Percentiles rank a stretch among this genome's conserved stretches.
Evolutionary conservation across 2,113 vertebrate species (phyloP).

Genomic region (Rhipidura dahli): DNA sequence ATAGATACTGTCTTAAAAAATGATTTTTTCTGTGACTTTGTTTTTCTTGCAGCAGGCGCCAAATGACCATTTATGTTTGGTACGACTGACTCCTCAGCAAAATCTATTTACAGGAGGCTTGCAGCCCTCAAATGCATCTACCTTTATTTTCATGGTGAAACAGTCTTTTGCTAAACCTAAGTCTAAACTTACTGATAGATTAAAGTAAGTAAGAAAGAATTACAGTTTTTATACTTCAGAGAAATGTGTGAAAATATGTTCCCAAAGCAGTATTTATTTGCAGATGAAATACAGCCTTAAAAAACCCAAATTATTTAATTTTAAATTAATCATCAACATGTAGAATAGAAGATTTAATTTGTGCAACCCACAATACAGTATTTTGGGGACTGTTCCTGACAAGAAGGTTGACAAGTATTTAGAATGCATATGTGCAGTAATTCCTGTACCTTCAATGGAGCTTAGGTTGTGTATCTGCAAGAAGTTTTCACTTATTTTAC

Average conservation of each 20-base stretch:
- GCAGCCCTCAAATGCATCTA: slow-evolving; percentile 75
- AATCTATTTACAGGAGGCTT: slow-evolving; percentile 82
- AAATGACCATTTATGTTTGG: slow-evolving; percentile 83
- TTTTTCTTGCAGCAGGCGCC: slow-evolving; percentile 48
- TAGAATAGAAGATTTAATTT: background rate
- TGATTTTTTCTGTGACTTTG: background rate
- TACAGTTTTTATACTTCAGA: background rate
- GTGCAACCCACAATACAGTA: background rate
- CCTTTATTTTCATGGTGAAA: slow-evolving; percentile 87
- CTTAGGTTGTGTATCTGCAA: background rate
- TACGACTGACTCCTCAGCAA: slow-evolving; percentile 81
- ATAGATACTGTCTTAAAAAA: background rate
- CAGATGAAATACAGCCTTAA: background rate
- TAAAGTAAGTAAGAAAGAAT: slow-evolving; percentile 79
- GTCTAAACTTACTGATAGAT: slow-evolving; percentile 74
- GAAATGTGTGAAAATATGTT: background rate
- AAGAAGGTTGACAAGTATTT: background rate
- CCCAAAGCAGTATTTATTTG: background rate
- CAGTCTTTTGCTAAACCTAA: slow-evolving; percentile 87
- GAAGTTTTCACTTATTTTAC: background rate
- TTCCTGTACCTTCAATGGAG: background rate
- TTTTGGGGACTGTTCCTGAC: background rate
- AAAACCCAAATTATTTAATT: background rate
- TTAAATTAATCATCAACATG: background rate
- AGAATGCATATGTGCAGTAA: background rate